Percentiles rank a stretch among this genome's conserved stretches.
Conservation (phyloP, 2,888 invertebrate genomes). For the Morinoia aosen region DNA sequence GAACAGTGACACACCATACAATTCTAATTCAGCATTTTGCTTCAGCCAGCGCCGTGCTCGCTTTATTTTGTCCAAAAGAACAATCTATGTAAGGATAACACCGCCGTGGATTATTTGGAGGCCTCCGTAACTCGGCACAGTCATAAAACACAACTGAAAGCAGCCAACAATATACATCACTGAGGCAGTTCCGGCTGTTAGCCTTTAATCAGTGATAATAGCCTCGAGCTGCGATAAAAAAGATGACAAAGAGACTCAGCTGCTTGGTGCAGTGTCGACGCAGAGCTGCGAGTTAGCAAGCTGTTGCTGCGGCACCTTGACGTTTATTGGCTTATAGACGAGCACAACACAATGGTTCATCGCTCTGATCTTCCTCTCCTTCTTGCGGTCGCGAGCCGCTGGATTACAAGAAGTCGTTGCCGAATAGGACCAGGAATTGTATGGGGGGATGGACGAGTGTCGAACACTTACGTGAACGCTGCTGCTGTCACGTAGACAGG, state of each 20-base stretch:
- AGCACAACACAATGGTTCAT: neutral
- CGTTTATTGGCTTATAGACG: neutral
- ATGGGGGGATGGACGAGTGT: no score
- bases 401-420: neutral
- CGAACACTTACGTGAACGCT: no score
- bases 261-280: neutral
- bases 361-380: no score
- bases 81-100: neutral
- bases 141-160: neutral
- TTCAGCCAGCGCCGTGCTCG: neutral
- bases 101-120: neutral
- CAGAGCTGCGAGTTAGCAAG: neutral
- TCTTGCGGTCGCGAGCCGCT: neutral
- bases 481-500: no score
- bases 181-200: neutral
- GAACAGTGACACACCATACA: neutral
- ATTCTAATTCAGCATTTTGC: neutral
- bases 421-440: no score
- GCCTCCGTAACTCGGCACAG: neutral
- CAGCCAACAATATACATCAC: neutral
- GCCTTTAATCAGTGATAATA: constrained; percentile 15
- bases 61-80: neutral
- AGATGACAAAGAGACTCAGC: neutral
- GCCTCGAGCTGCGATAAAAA: neutral
- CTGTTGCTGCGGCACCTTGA: neutral